phyloP scores from a whole-genome alignment of 2,888 invertebrate species.

The Pollenia angustigena region DNA sequence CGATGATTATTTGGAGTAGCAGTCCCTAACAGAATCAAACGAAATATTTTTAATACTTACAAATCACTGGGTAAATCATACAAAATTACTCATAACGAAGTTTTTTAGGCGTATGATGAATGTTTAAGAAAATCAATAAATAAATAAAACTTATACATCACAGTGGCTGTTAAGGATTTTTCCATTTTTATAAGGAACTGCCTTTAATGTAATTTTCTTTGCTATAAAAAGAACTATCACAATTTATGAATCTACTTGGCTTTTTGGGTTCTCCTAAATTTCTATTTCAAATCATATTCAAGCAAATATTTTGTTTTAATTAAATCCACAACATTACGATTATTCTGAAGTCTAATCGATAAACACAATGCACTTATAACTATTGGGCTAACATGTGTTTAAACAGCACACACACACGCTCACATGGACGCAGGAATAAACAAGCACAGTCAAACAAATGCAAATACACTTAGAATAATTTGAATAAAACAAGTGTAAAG shows the following conservation, averaged over 20 bases:
- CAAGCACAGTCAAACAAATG: background rate
- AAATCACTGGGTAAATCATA: too few relatives aligned
- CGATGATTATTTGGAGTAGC: too few relatives aligned
- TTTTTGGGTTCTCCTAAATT: background rate
- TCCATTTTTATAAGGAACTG: too few relatives aligned
- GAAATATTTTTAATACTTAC: too few relatives aligned
- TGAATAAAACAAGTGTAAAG: background rate
- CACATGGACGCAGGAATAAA: background rate
- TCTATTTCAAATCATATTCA: constrained; percentile 13
- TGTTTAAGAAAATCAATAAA: background rate
- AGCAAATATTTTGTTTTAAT: constrained; percentile 16
- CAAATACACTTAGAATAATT: constrained; percentile 35
- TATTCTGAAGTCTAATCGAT: constrained; percentile 2
- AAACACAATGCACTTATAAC: background rate
- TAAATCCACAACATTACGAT: constrained; percentile 2
- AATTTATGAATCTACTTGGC: too few relatives aligned
- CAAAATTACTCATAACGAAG: background rate
- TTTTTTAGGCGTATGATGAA: background rate
- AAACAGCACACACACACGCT: background rate
- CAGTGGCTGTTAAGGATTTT: too few relatives aligned
- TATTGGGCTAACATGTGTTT: constrained; percentile 3
- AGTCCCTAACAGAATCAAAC: too few relatives aligned
- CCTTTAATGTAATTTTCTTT: too few relatives aligned
- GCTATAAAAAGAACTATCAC: too few relatives aligned
- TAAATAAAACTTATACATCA: background rate